These are phyloP conservation scores for Smittia aterrima DNA, from an alignment of 2,888 invertebrate species.

Conservation along the genomic window DNA sequence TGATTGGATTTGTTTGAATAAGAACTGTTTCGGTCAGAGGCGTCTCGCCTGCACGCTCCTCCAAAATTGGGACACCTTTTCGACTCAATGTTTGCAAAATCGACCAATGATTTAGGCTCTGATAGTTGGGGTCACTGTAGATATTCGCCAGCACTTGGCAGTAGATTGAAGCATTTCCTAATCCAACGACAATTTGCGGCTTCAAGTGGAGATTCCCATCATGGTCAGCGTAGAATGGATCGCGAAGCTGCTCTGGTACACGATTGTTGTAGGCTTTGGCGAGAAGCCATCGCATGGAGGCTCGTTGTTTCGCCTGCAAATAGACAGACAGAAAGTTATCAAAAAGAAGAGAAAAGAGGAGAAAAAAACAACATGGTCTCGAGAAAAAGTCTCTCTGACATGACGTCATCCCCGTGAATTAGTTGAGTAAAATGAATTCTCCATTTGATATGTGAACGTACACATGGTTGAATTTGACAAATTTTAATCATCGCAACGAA, in stretches of 20 bases:
- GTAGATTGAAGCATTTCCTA: constrained; percentile 93
- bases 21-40: constrained; percentile 93
- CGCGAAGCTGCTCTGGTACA: constrained; percentile 87
- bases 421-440: constrained; percentile 18
- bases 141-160: constrained; percentile 91
- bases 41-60: constrained; percentile 68
- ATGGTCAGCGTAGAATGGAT: constrained; percentile 93
- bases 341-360: neutral
- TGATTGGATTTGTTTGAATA: constrained; percentile 91
- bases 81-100: constrained; percentile 89
- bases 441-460: constrained; percentile 22
- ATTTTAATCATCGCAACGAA: constrained; percentile 22
- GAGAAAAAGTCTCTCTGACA: neutral
- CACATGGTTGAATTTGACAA: constrained; percentile 38
- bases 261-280: constrained; percentile 94
- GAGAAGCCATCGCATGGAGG: constrained; percentile 93
- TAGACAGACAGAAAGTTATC: neutral
- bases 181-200: constrained; percentile 84
- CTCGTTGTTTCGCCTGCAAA: constrained; percentile 89
- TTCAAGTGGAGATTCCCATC: constrained; percentile 94
- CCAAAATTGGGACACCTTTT: constrained; percentile 84
- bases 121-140: constrained; percentile 94
- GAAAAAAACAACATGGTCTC: neutral
- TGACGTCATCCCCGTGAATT: constrained; percentile 31
- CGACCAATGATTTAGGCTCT: constrained; percentile 93